A percentile compares a stretch with the other conserved stretches of the same genome.
Evolutionary conservation across 2,888 invertebrate species (phyloP).

Genomic region (Phengaris arion): DNA sequence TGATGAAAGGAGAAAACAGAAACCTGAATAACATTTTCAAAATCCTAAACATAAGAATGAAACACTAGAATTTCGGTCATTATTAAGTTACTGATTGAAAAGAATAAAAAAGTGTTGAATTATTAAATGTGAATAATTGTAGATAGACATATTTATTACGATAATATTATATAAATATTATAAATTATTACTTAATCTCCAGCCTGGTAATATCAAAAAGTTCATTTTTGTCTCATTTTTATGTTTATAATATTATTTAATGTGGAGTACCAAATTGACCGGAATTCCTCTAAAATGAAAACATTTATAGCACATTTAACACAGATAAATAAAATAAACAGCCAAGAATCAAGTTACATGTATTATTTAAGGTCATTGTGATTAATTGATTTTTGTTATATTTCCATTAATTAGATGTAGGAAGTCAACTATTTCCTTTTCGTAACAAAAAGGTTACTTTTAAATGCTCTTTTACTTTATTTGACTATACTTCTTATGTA

Average conservation of each 20-base stretch:
- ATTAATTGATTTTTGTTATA: neutral
- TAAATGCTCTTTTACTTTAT: too few species aligned
- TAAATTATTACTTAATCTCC: too few species aligned
- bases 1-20: neutral
- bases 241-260: too few species aligned
- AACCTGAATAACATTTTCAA: conserved; percentile 3
- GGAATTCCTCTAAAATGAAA: neutral
- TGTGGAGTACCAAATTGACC: neutral
- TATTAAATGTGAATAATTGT: too few species aligned
- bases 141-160: too few species aligned
- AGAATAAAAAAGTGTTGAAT: neutral
- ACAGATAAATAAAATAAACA: neutral
- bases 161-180: too few species aligned
- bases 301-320: conserved; percentile 14
- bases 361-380: neutral
- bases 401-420: too few species aligned
- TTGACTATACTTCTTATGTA: too few species aligned
- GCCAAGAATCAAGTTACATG: neutral
- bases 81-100: neutral
- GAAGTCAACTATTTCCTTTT: too few species aligned
- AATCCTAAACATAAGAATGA: neutral
- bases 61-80: conserved; percentile 1
- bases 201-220: too few species aligned
- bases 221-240: too few species aligned
- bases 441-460: too few species aligned